phyloP scores from a whole-genome alignment of 2,888 invertebrate genomes.

The Eurytoma californica region DNA sequence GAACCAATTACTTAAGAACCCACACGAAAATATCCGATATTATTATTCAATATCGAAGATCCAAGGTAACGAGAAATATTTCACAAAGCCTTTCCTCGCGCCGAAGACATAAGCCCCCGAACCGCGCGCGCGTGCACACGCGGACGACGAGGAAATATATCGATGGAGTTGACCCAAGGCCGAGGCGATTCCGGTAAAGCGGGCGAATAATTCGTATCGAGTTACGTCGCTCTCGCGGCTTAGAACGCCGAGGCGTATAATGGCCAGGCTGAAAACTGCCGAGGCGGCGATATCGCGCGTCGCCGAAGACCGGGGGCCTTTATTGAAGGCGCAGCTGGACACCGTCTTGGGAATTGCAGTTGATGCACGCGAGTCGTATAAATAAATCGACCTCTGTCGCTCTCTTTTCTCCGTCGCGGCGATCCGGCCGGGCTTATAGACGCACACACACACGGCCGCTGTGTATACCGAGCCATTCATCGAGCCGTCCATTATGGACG shows the following conservation, averaged over 20 bases:
- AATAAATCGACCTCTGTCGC: constrained; percentile 53
- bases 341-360: neutral
- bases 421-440: constrained; percentile 1
- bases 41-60: neutral
- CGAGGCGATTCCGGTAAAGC: neutral
- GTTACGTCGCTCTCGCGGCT: constrained; percentile 7
- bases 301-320: constrained; percentile 26
- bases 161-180: neutral
- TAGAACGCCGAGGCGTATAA: neutral
- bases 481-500: constrained; percentile 5
- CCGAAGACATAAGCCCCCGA: too few species aligned
- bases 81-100: too few species aligned
- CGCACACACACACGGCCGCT: neutral
- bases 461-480: constrained; percentile 23
- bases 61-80: neutral
- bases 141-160: too few species aligned
- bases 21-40: too few species aligned
- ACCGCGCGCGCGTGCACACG: too few species aligned
- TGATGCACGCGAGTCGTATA: constrained; percentile 28
- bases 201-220: neutral
- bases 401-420: neutral
- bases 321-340: constrained; percentile 15
- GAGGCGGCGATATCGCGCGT: neutral
- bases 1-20: too few species aligned
- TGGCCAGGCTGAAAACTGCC: neutral